phyloP scores from a whole-genome alignment of 2,113 vertebrate species.

The Anoura caudifer region DNA sequence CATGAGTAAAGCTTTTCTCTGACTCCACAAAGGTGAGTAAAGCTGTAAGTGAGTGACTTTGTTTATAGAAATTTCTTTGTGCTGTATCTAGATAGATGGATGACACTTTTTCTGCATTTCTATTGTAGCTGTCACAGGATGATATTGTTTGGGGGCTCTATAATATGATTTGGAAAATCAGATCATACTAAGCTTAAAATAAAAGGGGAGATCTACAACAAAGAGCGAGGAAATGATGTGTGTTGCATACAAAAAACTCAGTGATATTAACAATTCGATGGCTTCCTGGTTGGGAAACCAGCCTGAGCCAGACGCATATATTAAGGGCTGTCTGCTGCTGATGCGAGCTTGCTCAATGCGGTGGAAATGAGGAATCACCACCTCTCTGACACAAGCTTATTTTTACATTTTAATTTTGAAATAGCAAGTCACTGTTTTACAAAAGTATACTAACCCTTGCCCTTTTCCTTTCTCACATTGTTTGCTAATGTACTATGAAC shows the following conservation, averaged over 20 bases:
- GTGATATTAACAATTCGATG: slow-evolving; percentile 90
- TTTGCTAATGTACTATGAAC: slow-evolving; percentile 78
- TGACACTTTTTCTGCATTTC: slow-evolving; percentile 49
- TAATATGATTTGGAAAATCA: slow-evolving; percentile 89
- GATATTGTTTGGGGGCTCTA: slow-evolving; percentile 77
- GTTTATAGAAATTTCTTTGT: slow-evolving; percentile 15
- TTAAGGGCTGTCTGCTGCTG: slow-evolving; percentile 94
- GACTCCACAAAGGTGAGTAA: slow-evolving; percentile 45
- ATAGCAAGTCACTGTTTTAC: slow-evolving; percentile 81
- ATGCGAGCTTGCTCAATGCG: slow-evolving; percentile 86
- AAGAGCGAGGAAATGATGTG: slow-evolving; percentile 87
- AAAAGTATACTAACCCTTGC: slow-evolving; percentile 73
- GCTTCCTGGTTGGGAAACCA: slow-evolving; percentile 89
- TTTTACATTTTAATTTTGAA: slow-evolving; percentile 85
- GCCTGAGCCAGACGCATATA: slow-evolving; percentile 97
- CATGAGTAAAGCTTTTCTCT: slow-evolving; percentile 23
- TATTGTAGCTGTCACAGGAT: slow-evolving; percentile 25
- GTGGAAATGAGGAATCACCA: slow-evolving; percentile 90
- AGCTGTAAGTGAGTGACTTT: neutral
- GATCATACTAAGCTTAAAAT: slow-evolving; percentile 85
- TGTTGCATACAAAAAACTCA: slow-evolving; percentile 93
- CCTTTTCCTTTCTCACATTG: slow-evolving; percentile 60
- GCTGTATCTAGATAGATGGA: neutral
- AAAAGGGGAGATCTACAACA: slow-evolving; percentile 83
- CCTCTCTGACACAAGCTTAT: slow-evolving; percentile 82